Evolutionary conservation across 2,113 vertebrate species (phyloP), one percentile per base, ranked within the genome.

Genomic region (Carassius carassius): DNA sequence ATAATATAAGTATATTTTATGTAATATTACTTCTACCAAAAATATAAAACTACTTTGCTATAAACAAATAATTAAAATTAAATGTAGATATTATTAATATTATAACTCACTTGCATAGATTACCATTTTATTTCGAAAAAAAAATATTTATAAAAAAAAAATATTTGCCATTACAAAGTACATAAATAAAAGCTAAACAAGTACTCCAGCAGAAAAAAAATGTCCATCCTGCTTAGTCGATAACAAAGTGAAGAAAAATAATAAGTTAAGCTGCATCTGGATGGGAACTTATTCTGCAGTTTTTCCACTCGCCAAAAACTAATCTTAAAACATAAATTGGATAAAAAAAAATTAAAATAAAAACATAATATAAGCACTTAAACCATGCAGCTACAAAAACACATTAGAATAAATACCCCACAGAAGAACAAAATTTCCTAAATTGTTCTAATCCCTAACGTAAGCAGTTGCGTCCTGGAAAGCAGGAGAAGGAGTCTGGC

Each of bases 371-470:
- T n/a, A 2, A 23, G 12, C 17, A 1, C 8, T 75, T 75, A 17
- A 49, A 75, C 29, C 16, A 29, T 9, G 7, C n/a, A 76, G 44
- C 23, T 25, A 23, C 47, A 75, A 19, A 23, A 25, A 51, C 29
- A 54, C 49, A 56, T 10, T 9, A 32, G 16, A 5, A 76, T 76
- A 29, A 19, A 12, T 41, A 11, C 21, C 23, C n/a, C 72, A 25
- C 21, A 10, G 72, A 75, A 49, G 13, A 78, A 82, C 67, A n/a
- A 41, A 17, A 82, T 70, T 37, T 73, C 29, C 13, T 56, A 56
- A 70, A 41, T 82, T 82, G 81, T 58, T 70, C 25, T 84, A 83
- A 86, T 80, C 65, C 17, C 5, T 54, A 63, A 12, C 32, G 81
- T 54, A 23, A 84, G 29, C 25, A 51, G 78, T 56, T 3, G 10